A percentile compares a stretch with the other conserved stretches of the same genome.
Conservation (phyloP, 2,888 invertebrate genomes). For the Tubulanus polymorphus region DNA sequence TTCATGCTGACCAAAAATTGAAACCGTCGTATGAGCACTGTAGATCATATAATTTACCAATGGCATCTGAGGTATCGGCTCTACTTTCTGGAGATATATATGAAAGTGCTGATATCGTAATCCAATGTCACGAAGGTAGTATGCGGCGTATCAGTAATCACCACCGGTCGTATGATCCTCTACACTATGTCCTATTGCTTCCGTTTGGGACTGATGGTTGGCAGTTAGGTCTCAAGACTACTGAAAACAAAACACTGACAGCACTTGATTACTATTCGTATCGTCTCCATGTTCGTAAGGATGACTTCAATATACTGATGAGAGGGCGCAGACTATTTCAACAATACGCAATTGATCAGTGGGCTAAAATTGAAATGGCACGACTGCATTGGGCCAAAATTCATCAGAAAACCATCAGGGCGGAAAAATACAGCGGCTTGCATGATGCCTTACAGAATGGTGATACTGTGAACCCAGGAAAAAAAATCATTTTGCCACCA, state of each 20-base stretch:
- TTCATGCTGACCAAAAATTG: not conserved
- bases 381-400: not conserved
- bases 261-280: not conserved
- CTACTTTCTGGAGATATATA: not conserved
- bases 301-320: conserved; percentile 6
- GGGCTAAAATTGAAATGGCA: not conserved
- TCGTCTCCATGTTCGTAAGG: not conserved
- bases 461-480: conserved; percentile 16
- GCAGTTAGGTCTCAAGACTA: conserved; percentile 1
- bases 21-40: not conserved
- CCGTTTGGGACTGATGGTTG: not conserved
- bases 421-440: conserved; percentile 29
- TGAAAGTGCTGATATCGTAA: not conserved
- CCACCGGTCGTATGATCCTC: conserved; percentile 10
- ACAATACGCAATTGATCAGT: conserved; percentile 6
- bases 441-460: conserved; percentile 26
- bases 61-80: not conserved
- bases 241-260: not conserved
- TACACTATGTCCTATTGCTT: not conserved
- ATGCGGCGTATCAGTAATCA: conserved; percentile 7
- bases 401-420: conserved; percentile 10
- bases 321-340: conserved; percentile 10
- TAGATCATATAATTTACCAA: not conserved
- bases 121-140: not conserved
- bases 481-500: conserved; percentile 29